These are phyloP conservation scores for Gasteruption jaculator DNA, from an alignment of 2,888 invertebrate species.

Conservation along the genomic window DNA sequence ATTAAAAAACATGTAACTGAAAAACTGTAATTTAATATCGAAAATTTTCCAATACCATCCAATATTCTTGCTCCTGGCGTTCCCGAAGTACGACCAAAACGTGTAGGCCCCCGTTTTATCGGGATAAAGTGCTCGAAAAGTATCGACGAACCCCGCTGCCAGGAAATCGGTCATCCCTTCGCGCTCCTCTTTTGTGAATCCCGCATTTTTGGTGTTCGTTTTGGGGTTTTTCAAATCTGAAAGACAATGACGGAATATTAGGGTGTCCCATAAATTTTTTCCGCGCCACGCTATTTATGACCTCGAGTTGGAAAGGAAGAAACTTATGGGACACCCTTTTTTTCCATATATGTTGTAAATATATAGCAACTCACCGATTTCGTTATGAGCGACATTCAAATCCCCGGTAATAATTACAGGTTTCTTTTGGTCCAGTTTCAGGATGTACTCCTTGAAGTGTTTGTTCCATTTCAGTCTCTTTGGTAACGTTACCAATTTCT, in stretches of 20 bases:
- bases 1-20: slow-evolving; percentile 36
- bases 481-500: slow-evolving; percentile 79
- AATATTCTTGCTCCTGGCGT: slow-evolving; percentile 82
- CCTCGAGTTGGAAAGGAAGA: no score
- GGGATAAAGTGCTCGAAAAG: slow-evolving; percentile 83
- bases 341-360: background rate
- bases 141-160: slow-evolving; percentile 78
- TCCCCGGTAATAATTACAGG: slow-evolving; percentile 95
- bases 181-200: slow-evolving; percentile 93
- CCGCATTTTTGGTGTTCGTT: slow-evolving; percentile 86
- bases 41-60: slow-evolving; percentile 69
- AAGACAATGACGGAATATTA: slow-evolving; percentile 16
- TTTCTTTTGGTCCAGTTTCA: slow-evolving; percentile 78
- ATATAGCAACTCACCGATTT: slow-evolving; percentile 75
- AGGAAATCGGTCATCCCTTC: slow-evolving; percentile 85
- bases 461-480: slow-evolving; percentile 90
- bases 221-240: slow-evolving; percentile 92
- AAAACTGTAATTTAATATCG: slow-evolving; percentile 17
- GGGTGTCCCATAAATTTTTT: no score
- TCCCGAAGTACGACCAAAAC: slow-evolving; percentile 92
- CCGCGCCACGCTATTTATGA: no score
- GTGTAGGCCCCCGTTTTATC: slow-evolving; percentile 79
- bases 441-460: slow-evolving; percentile 72
- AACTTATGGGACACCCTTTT: no score
- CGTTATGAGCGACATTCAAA: slow-evolving; percentile 94